phyloP scores from a whole-genome alignment of 2,797 vertebrate genomes.

The Masticophis lateralis region DNA sequence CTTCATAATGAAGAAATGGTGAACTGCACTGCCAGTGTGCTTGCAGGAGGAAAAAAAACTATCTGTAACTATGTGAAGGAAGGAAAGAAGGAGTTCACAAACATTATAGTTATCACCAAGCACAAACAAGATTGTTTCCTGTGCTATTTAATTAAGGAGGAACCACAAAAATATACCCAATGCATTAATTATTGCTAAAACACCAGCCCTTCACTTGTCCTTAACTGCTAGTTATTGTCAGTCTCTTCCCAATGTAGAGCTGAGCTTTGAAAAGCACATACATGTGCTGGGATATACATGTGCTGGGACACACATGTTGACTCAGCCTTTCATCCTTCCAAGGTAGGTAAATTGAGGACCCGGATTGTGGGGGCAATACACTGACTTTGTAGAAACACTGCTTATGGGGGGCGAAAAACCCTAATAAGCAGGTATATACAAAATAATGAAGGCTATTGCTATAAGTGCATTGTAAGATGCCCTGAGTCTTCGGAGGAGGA shows the following conservation, averaged over 20 bases:
- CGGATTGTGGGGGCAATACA: too few species aligned
- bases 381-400: too few species aligned
- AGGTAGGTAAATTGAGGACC: too few species aligned
- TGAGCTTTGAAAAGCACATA: slow-evolving; percentile 27
- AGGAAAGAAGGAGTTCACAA: slow-evolving; percentile 24
- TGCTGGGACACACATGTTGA: too few species aligned
- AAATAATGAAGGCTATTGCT: too few species aligned
- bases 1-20: slow-evolving; percentile 27
- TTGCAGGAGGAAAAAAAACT: slow-evolving; percentile 20
- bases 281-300: too few species aligned
- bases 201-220: slow-evolving; percentile 7
- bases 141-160: not conserved
- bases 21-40: slow-evolving; percentile 7
- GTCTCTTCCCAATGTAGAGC: slow-evolving; percentile 8
- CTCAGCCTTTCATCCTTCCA: too few species aligned
- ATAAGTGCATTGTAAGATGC: too few species aligned
- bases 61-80: slow-evolving; percentile 8
- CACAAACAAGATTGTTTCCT: not conserved
- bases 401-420: too few species aligned
- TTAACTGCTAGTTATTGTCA: slow-evolving; percentile 30
- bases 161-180: slow-evolving; percentile 11
- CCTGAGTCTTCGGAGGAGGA: too few species aligned
- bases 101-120: not conserved
- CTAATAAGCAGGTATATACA: too few species aligned
- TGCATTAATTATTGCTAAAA: slow-evolving; percentile 28